Conservation (phyloP, 2,888 invertebrate species). For the Heterodera filipjevi region DNA sequence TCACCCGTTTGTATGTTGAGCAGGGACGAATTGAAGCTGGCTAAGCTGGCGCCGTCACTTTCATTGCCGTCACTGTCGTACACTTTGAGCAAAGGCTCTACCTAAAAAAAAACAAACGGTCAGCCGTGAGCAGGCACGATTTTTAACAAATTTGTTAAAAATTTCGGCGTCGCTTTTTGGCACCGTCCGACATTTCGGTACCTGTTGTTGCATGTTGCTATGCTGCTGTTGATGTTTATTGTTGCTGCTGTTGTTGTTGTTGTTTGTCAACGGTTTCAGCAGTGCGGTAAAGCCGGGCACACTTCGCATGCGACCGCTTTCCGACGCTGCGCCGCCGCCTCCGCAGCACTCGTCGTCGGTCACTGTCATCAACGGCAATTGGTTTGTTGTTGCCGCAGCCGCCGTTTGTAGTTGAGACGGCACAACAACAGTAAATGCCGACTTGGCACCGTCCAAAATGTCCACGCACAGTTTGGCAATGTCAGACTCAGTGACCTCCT, state of each 20-base stretch:
- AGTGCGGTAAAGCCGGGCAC: slow-evolving; percentile 16
- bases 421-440: slow-evolving; percentile 44
- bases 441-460: slow-evolving; percentile 59
- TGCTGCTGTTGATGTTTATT: neutral
- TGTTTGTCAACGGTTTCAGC: neutral
- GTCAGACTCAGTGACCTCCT: slow-evolving; percentile 54
- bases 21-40: slow-evolving; percentile 33
- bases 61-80: slow-evolving; percentile 52
- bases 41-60: slow-evolving; percentile 40
- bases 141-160: too few species aligned
- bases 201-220: neutral
- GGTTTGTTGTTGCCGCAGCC: neutral
- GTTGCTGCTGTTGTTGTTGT: neutral
- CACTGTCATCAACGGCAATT: neutral
- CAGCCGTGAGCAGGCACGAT: too few species aligned
- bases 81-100: slow-evolving; percentile 9
- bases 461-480: slow-evolving; percentile 51
- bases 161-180: neutral
- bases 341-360: slow-evolving; percentile 11
- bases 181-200: too few species aligned
- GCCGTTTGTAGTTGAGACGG: slow-evolving; percentile 12
- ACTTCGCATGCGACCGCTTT: neutral
- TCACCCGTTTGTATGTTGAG: neutral
- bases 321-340: neutral
- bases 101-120: neutral